Evolutionary conservation across 2,888 invertebrate species (phyloP).

Genomic region (Lagria hirta): DNA sequence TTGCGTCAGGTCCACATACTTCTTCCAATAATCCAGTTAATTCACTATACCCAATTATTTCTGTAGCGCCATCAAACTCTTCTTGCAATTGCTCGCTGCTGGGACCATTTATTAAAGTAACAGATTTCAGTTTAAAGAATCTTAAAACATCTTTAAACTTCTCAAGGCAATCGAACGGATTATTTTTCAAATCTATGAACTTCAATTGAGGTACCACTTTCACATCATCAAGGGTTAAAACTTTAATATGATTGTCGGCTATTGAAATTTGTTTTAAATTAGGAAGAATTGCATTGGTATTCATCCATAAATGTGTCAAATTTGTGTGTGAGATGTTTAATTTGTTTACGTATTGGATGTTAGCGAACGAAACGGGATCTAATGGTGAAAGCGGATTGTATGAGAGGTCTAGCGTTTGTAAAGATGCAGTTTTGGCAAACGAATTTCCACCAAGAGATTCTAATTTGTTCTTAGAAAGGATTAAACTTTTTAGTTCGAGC

Average conservation of each 20-base stretch:
- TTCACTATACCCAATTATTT: no score
- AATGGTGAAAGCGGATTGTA: constrained; percentile 69
- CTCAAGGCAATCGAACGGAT: constrained; percentile 69
- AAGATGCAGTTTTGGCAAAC: constrained; percentile 67
- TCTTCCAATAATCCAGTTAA: no score
- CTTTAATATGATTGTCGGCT: constrained; percentile 62
- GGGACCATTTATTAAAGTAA: no score
- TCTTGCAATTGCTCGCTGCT: no score
- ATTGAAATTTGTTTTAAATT: constrained; percentile 56
- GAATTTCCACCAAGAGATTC: constrained; percentile 61
- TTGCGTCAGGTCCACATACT: no score
- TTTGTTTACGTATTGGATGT: constrained; percentile 63
- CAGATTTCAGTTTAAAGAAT: no score
- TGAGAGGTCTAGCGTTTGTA: constrained; percentile 68
- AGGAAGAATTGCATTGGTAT: constrained; percentile 35
- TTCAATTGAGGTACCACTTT: constrained; percentile 61
- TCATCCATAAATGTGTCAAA: constrained; percentile 66
- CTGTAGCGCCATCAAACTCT: no score
- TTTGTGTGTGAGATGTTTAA: constrained; percentile 72
- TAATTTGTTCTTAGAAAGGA: constrained; percentile 72
- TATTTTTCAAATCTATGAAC: constrained; percentile 64
- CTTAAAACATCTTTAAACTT: no score
- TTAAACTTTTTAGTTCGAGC: constrained; percentile 66
- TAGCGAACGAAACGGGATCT: constrained; percentile 66
- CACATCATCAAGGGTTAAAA: constrained; percentile 62